Evolutionary conservation across 1,140 invertebrate species (phyloP), one percentile per base, ranked within the genome.

Genomic region (Megathymus violae): DNA sequence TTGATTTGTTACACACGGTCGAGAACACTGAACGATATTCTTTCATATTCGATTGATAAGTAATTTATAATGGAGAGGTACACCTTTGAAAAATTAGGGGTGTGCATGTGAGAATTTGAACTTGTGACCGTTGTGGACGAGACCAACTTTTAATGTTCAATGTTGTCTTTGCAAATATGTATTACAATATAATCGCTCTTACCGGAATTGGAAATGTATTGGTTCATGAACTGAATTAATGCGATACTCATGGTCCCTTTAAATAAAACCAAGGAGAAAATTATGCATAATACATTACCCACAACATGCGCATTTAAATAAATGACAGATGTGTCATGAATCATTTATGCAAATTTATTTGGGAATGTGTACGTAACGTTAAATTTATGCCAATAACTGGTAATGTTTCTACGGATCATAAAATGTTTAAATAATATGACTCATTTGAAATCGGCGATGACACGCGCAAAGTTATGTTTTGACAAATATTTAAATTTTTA

Each of bases 281-380:
- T 14, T 38, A 51, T 36, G 50, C 38, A 52, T 25, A 40, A 38
- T 52, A 52, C 34, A 52, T 52, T 13, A 22, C 34, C 38, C 38
- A 52, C 34, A 52, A 52, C 17, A 25, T 14, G 16, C n/a, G 36
- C 34, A 52, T 54, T 54, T 41, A 54, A 38, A 54, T 54, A 54
- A 54, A 54, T 54, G 51, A 56, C 52, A 56, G 52, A 56, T 56
- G 52, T 27, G 52, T 43, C 52, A 56, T 56, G 40, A 56, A 43
- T 56, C 38, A 56, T 43, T 56, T 56, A 56, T 56, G 52, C 43
- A 31, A 56, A 56, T 56, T 43, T 31, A 44, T 31, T 56, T 56
- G 38, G 22, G 14, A 44, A 56, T 56, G 27, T 40, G 10, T 31
- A 47, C 44, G 27, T 36, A 36, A 36, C n/a, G 16, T 27, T 27